These are phyloP conservation scores for Bettongia penicillata DNA, from an alignment of 2,113 vertebrate genomes.

Conservation along the genomic window DNA sequence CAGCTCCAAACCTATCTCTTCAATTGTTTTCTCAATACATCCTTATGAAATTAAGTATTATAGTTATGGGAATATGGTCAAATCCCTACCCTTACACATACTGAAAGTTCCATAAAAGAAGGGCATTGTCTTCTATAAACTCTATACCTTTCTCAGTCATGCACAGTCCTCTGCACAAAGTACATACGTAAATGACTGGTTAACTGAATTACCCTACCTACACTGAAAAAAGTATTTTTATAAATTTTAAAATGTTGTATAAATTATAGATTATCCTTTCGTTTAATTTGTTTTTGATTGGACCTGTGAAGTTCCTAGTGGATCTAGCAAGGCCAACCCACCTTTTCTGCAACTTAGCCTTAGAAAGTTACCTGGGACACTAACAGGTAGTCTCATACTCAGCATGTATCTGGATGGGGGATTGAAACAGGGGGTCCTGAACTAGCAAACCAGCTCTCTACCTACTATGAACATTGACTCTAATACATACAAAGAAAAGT, in stretches of 20 bases:
- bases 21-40: neutral
- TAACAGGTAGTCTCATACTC: neutral
- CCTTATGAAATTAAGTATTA: neutral
- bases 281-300: neutral
- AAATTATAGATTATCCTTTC: neutral
- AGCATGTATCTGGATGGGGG: neutral
- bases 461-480: neutral
- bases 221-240: neutral
- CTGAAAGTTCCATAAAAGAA: neutral
- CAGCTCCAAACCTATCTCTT: neutral
- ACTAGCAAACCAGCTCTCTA: neutral
- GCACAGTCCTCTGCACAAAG: neutral
- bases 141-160: neutral
- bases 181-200: neutral
- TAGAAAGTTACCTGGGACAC: neutral
- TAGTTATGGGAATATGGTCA: neutral
- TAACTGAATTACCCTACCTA: neutral
- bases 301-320: neutral
- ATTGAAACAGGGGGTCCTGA: neutral
- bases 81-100: neutral
- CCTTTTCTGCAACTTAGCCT: neutral
- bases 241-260: neutral
- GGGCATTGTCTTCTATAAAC: neutral
- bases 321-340: neutral
- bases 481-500: neutral